Percentiles rank a stretch among this genome's conserved stretches.
Evolutionary conservation across 2,888 invertebrate species (phyloP).

Genomic region (Megastigmus dorsalis): DNA sequence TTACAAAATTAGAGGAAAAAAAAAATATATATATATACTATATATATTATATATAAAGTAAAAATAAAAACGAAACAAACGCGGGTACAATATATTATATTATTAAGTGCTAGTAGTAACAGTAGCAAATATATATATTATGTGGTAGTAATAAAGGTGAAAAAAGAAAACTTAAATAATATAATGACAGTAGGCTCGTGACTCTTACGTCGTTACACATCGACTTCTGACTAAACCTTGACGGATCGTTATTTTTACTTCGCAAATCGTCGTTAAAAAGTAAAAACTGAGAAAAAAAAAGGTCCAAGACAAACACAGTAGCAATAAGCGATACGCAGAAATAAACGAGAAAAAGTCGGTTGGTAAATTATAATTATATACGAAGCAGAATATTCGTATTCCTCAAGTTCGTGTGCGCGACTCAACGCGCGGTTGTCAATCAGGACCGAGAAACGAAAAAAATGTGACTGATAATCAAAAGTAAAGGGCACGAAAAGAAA

Average conservation of each 20-base stretch:
- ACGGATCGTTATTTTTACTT: slow-evolving; percentile 25
- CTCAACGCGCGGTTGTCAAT: too few relatives aligned
- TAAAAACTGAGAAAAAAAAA: slow-evolving; percentile 10
- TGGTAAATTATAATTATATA: slow-evolving; percentile 1
- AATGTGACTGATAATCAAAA: neutral
- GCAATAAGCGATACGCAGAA: slow-evolving; percentile 25
- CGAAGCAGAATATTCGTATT: too few relatives aligned
- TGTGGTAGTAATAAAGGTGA: slow-evolving; percentile 60
- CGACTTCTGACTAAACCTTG: slow-evolving; percentile 44
- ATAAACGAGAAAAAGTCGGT: slow-evolving; percentile 28
- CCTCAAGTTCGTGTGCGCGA: neutral
- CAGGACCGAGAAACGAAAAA: slow-evolving; percentile 27
- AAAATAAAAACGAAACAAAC: slow-evolving; percentile 58
- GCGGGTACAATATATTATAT: slow-evolving; percentile 63
- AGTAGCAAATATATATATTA: slow-evolving; percentile 42
- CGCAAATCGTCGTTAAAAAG: slow-evolving; percentile 1
- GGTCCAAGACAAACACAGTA: slow-evolving; percentile 19
- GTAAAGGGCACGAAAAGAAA: neutral
- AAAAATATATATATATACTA: too few relatives aligned
- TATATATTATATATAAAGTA: slow-evolving; percentile 59
- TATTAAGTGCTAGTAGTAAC: slow-evolving; percentile 52
- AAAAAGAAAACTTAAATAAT: slow-evolving; percentile 50
- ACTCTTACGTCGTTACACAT: slow-evolving; percentile 32
- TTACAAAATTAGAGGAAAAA: slow-evolving; percentile 57
- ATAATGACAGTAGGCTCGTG: slow-evolving; percentile 44